These are phyloP conservation scores for Reinhardtius hippoglossoides DNA, from an alignment of 2,113 vertebrate genomes.

Conservation along the genomic window DNA sequence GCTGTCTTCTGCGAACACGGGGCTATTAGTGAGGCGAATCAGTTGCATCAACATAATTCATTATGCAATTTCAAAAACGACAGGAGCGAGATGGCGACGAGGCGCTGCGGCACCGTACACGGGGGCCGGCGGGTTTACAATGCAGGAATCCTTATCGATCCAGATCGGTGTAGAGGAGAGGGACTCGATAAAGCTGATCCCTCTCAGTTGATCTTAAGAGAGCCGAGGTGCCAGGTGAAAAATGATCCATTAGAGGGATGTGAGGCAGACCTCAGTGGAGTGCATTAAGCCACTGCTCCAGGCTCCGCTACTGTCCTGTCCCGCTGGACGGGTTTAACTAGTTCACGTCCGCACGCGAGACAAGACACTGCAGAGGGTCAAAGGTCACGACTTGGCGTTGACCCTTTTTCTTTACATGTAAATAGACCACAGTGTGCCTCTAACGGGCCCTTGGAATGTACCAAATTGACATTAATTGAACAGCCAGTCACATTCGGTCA, in stretches of 20 bases:
- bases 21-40: slow-evolving; percentile 34
- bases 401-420: too few species aligned
- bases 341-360: background rate
- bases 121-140: slow-evolving; percentile 50
- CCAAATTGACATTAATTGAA: background rate
- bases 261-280: slow-evolving; percentile 56
- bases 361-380: background rate
- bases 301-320: slow-evolving; percentile 49
- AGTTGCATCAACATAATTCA: slow-evolving; percentile 46
- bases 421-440: background rate
- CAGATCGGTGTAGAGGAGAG: slow-evolving; percentile 55
- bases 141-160: slow-evolving; percentile 73
- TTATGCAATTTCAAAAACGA: slow-evolving; percentile 42
- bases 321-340: slow-evolving; percentile 39
- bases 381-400: background rate
- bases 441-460: background rate
- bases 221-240: slow-evolving; percentile 76
- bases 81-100: slow-evolving; percentile 38
- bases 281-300: slow-evolving; percentile 71
- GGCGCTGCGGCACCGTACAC: slow-evolving; percentile 41
- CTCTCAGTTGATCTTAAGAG: slow-evolving; percentile 75
- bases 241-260: slow-evolving; percentile 75
- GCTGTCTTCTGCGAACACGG: background rate
- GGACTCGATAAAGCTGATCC: slow-evolving; percentile 72
- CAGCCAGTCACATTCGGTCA: too few species aligned